These are phyloP conservation scores for Thymelicus sylvestris DNA, from an alignment of 2,888 invertebrate species.

Conservation along the genomic window DNA sequence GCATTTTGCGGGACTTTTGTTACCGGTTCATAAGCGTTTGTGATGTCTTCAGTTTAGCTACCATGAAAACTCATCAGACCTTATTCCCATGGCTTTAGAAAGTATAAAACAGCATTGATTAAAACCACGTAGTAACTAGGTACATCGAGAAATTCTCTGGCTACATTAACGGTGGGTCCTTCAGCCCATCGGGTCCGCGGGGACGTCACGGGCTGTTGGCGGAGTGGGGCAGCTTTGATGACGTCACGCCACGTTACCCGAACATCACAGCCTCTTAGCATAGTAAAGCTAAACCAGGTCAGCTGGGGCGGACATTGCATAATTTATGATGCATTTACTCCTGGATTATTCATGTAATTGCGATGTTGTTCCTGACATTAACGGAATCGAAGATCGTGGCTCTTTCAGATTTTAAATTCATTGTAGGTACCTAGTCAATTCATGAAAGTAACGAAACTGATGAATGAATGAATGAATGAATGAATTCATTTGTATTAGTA, in stretches of 20 bases:
- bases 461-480: no score
- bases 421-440: background rate
- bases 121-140: background rate
- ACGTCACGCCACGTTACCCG: slow-evolving; percentile 66
- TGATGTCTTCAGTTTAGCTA: no score
- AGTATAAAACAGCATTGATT: no score
- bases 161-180: slow-evolving; percentile 28
- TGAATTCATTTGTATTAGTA: no score
- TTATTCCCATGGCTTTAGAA: no score
- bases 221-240: slow-evolving; percentile 55
- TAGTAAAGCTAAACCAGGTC: slow-evolving; percentile 42
- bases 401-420: background rate
- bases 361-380: background rate
- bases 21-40: no score
- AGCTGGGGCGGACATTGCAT: slow-evolving; percentile 23
- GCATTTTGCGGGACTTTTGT: no score
- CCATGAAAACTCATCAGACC: no score
- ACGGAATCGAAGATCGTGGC: background rate
- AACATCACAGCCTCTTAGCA: slow-evolving; percentile 41
- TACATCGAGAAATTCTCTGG: background rate
- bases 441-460: no score
- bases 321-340: slow-evolving; percentile 25
- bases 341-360: slow-evolving; percentile 21
- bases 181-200: slow-evolving; percentile 30
- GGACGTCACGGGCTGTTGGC: slow-evolving; percentile 61